Conservation (phyloP, 1,140 invertebrate species). For the Drosophila pallidifrons region DNA sequence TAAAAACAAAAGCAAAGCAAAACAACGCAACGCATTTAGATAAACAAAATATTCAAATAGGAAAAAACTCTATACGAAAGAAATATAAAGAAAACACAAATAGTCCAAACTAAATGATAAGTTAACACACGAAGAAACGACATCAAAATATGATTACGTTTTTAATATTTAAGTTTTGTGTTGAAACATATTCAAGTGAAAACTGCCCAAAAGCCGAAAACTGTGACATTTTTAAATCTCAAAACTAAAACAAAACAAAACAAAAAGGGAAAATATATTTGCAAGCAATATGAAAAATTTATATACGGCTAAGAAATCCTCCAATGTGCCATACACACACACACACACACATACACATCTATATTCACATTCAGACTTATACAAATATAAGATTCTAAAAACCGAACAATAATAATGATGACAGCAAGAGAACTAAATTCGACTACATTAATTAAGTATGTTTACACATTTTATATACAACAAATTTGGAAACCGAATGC, state of each 20-base stretch:
- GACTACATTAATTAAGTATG: constrained; percentile 37
- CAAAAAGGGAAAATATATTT: constrained; percentile 20
- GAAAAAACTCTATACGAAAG: constrained; percentile 13
- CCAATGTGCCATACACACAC: constrained; percentile 72
- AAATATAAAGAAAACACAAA: constrained; percentile 16
- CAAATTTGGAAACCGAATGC: constrained; percentile 27
- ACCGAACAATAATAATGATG: constrained; percentile 68
- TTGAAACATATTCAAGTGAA: constrained; percentile 35
- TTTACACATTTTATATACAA: constrained; percentile 47
- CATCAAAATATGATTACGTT: constrained; percentile 23
- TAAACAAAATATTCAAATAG: constrained; percentile 36
- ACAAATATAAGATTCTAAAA: constrained; percentile 46
- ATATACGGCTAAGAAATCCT: constrained; percentile 42
- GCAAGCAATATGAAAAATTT: constrained; percentile 48
- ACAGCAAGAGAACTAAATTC: constrained; percentile 40
- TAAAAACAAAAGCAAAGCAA: constrained; percentile 43
- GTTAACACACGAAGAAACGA: constrained; percentile 29
- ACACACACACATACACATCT: constrained; percentile 38
- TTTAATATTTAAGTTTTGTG: constrained; percentile 34
- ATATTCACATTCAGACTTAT: constrained; percentile 28
- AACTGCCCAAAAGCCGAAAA: constrained; percentile 46
- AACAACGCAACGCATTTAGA: constrained; percentile 44
- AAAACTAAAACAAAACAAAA: constrained; percentile 16
- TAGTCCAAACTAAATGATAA: constrained; percentile 51
- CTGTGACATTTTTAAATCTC: constrained; percentile 49